These are phyloP conservation scores for Tokudaia muenninki DNA, from an alignment of 2,797 vertebrate genomes.

Conservation along the genomic window DNA sequence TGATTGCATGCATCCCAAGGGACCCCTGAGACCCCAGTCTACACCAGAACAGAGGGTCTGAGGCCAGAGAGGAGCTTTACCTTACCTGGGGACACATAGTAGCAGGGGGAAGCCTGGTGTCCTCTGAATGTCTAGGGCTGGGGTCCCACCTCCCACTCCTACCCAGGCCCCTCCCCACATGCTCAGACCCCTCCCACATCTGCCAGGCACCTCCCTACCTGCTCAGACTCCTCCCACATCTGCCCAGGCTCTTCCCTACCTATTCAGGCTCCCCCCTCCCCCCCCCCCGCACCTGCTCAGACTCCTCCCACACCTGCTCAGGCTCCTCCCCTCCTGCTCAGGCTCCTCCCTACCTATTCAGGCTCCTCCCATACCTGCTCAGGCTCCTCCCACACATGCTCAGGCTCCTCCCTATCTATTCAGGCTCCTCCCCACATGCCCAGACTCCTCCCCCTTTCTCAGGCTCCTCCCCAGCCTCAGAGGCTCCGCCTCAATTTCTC, in stretches of 20 bases:
- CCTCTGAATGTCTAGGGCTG: background rate
- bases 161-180: background rate
- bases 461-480: background rate
- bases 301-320: too few relatives aligned
- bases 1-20: background rate
- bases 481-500: background rate
- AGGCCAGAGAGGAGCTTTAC: background rate
- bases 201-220: background rate
- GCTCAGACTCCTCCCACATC: background rate
- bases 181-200: background rate
- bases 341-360: background rate
- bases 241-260: background rate
- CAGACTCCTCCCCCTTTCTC: too few relatives aligned
- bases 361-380: background rate
- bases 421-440: background rate
- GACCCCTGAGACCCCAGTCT: background rate
- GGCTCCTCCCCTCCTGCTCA: too few relatives aligned
- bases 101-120: background rate
- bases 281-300: background rate
- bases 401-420: background rate
- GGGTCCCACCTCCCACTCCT: background rate
- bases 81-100: background rate
- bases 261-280: background rate
- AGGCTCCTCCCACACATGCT: too few relatives aligned
- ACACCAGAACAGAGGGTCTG: background rate